Base-by-base conservation (phyloP, 2,888 invertebrate species). In the Aradus depressus region DNA sequence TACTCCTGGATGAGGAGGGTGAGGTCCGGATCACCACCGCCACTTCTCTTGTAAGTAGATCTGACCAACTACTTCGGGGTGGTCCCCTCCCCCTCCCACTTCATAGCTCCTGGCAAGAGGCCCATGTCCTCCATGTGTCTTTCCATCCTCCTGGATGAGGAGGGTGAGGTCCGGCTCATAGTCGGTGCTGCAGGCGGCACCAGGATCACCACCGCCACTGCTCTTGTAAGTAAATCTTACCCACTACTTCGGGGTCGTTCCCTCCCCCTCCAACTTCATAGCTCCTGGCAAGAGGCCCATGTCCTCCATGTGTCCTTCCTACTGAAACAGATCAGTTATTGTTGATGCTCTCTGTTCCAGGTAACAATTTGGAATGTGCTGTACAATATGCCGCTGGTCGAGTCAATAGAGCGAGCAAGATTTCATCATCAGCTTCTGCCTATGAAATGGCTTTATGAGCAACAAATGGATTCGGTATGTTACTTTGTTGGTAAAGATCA, bases 111-210 rank as follows among this genome's bases (percentile, higher is more conserved):
- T 0, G 79, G 81, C 41, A 92, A 91, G 66, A 70, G 87, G 23
- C 85, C 92, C 0, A 66, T 90, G 62, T 90, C 90, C 3, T 90
- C 90, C 0, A 91, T 91, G 88, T 75, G 75, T 44, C 93, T 92
- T 0, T 74, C 83, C 35, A 81, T 93, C 45, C 72, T 92, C 35
- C 77, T 82, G 1, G 81, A 81, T n/a, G 65, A 64, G 12, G 60
- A 67, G 1, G 66, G 66, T 69, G 72, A 60, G 25, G 59, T 61
- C 0, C 62, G 66, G 39, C 63, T 75, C 51, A 71, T 72, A 2
- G 62, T 72, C 12, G 76, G 75, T 2, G 73, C 70, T 1, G 70
- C 75, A 4, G 76, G 76, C 6, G 76, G 76, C 1, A 70, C 72
- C 0, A 68, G 67, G 55, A 76, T 77, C 55, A 74, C 73, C 8